Evolutionary conservation across 2,888 invertebrate genomes (phyloP), one percentile per base, ranked within the genome.

Genomic region (Mayetiola destructor): DNA sequence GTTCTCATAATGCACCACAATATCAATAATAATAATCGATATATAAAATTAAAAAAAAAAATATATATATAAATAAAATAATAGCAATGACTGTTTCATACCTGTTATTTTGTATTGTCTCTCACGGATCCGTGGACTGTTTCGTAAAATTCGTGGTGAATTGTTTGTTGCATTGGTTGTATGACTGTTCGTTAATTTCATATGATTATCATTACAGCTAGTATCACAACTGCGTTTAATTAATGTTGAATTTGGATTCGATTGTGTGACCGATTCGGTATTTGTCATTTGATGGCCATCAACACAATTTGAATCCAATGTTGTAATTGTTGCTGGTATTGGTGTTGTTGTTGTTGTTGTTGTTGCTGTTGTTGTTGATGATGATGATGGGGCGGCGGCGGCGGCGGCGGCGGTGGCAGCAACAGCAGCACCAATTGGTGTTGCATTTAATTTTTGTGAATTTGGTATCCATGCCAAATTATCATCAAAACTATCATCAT

Each of bases 31-130:
- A n/a, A n/a, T n/a, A n/a, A n/a, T n/a, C n/a, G n/a, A n/a, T n/a
- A n/a, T n/a, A n/a, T n/a, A 32, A 32, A 32, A 9, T 12, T 32
- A 21, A 42, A 42, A 20, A 21, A 42, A 42, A 32, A n/a, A 54
- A 32, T 18, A 6, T n/a, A 53, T 10, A 29, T 18, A 54, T 3
- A 40, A 56, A 56, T 23, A 5, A n/a, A n/a, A 32, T 40, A 20
- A 39, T 20, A 14, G 10, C 16, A 30, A 32, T 18, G 20, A 42
- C n/a, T 48, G 35, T 29, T 57, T 64, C 66, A 66, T 65, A 72
- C 72, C 72, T 68, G 72, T 72, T 63, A 72, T 72, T 68, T 72
- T 72, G 4, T 65, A 69, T 60, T 72, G 72, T 58, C 56, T 55
- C n/a, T 55, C 55, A 36, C 55, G 55, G 20, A 36, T 55, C 10